phyloP scores from a whole-genome alignment of 2,113 vertebrate species.

The Ardeotis arabs region DNA sequence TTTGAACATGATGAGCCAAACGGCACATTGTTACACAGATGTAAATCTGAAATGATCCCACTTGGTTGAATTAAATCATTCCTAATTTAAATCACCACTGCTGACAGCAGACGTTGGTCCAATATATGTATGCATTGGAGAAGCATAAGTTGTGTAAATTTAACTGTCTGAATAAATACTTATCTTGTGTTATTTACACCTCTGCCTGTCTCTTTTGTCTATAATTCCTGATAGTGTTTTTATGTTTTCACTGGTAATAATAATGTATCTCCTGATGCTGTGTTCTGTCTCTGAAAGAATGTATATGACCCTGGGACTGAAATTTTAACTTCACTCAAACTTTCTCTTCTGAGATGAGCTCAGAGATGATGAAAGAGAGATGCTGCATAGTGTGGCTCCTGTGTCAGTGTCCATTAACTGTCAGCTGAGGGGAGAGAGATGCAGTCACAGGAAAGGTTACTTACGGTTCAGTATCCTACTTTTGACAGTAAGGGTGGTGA shows the following conservation, averaged over 20 bases:
- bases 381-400: not conserved
- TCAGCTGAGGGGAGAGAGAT: not conserved
- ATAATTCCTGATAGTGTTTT: not conserved
- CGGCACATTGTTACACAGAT: not conserved
- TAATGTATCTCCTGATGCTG: not conserved
- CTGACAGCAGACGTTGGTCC: not conserved
- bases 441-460: not conserved
- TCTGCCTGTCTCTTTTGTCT: not conserved
- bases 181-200: not conserved
- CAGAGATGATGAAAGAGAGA: not conserved
- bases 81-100: constrained; percentile 28
- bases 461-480: not conserved
- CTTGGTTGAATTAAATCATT: constrained; percentile 15
- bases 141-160: constrained; percentile 18
- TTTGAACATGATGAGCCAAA: not conserved
- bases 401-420: not conserved
- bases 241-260: not conserved
- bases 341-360: not conserved
- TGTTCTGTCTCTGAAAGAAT: not conserved
- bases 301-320: not conserved
- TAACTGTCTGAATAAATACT: constrained; percentile 55
- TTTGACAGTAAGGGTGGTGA: not conserved
- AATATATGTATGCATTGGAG: not conserved
- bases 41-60: not conserved
- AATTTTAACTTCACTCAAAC: not conserved